Percentiles rank a stretch among this genome's conserved stretches.
Conservation (phyloP, 2,113 vertebrate genomes). For the Lagopus muta region DNA sequence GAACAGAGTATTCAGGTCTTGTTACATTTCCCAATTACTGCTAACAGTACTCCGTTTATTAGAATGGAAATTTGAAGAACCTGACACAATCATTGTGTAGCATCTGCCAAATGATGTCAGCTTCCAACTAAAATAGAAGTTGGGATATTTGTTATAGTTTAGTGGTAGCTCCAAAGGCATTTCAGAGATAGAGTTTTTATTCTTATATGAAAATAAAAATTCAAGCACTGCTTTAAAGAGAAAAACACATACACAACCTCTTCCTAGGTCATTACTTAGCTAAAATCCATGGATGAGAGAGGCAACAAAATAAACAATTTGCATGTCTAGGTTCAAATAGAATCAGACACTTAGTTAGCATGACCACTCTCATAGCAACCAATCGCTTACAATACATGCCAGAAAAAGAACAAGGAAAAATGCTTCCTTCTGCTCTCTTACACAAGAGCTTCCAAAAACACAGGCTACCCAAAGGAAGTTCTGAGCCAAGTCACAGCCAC, state of each 20-base stretch:
- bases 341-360: neutral
- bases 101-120: neutral
- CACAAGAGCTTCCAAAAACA: neutral
- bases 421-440: neutral
- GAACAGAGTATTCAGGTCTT: neutral
- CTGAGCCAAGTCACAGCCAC: neutral
- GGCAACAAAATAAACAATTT: neutral
- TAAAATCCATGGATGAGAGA: neutral
- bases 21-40: neutral
- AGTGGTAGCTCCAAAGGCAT: neutral
- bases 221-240: neutral
- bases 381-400: rapidly evolving
- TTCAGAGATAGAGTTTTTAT: neutral
- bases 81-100: neutral
- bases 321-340: neutral
- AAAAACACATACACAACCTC: neutral
- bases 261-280: neutral
- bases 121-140: neutral
- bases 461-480: neutral
- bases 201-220: neutral
- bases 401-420: neutral
- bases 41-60: neutral
- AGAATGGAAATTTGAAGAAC: neutral
- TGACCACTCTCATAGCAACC: neutral
- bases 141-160: neutral